These are phyloP conservation scores for Tachuris rubrigastra DNA, from an alignment of 2,113 vertebrate genomes.

Conservation along the genomic window DNA sequence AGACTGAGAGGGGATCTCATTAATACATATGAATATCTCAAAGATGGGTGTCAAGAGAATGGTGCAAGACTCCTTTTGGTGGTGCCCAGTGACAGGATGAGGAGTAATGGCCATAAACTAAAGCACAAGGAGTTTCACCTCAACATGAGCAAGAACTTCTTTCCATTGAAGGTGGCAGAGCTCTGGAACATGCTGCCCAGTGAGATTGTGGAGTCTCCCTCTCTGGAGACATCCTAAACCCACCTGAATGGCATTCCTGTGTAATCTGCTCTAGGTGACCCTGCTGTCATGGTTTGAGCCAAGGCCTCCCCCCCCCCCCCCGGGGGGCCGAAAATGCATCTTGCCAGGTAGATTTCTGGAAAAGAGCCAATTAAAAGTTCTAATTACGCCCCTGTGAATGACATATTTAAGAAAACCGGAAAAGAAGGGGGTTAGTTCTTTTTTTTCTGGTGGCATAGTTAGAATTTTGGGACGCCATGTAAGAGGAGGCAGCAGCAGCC, in stretches of 20 bases:
- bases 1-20: background rate
- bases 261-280: background rate
- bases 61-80: background rate
- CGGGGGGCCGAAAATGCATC: too few relatives aligned
- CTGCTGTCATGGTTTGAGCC: too few relatives aligned
- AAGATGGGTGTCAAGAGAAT: background rate
- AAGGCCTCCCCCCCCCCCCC: too few relatives aligned
- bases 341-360: too few relatives aligned
- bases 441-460: too few relatives aligned
- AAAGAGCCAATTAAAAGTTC: too few relatives aligned
- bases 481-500: too few relatives aligned
- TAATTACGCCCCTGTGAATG: too few relatives aligned
- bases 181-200: background rate
- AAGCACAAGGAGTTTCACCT: background rate
- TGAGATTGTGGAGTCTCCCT: background rate
- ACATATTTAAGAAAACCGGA: too few relatives aligned
- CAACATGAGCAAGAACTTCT: background rate
- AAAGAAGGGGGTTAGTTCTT: too few relatives aligned
- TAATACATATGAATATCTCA: background rate
- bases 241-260: background rate
- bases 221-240: background rate
- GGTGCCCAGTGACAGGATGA: background rate
- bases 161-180: background rate
- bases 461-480: too few relatives aligned
- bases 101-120: background rate